phyloP scores from a whole-genome alignment of 2,797 vertebrate genomes.

The Phoebastria nigripes region DNA sequence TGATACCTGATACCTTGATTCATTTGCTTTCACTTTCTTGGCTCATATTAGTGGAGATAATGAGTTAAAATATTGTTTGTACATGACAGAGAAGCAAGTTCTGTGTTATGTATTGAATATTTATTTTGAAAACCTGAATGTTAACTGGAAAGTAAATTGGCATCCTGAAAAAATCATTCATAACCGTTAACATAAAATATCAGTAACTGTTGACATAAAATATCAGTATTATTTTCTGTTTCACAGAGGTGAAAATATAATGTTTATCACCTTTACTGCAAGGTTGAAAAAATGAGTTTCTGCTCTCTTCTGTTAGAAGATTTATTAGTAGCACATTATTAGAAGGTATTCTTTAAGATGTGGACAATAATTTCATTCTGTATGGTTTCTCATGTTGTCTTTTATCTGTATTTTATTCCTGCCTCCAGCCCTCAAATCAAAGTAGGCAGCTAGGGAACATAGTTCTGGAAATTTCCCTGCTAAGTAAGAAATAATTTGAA shows the following conservation, averaged over 20 bases:
- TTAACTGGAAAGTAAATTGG: background rate
- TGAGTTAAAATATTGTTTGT: background rate
- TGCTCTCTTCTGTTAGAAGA: background rate
- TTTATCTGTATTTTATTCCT: background rate
- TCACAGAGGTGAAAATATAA: background rate
- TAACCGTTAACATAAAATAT: background rate
- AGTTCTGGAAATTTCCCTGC: background rate
- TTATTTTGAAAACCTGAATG: background rate
- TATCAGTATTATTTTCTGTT: background rate
- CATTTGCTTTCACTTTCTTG: background rate
- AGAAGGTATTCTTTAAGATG: background rate
- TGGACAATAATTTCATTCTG: background rate
- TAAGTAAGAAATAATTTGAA: background rate
- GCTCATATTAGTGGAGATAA: background rate
- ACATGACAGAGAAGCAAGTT: background rate
- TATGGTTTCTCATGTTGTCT: background rate
- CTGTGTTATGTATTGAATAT: background rate
- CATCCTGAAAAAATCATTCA: background rate
- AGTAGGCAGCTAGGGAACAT: background rate
- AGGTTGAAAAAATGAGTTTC: background rate
- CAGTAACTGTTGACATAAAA: background rate
- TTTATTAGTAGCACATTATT: background rate
- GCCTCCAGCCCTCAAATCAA: background rate
- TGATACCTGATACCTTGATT: slow-evolving; percentile 16
- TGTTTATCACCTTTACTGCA: background rate